Evolutionary conservation across 2,888 invertebrate species (phyloP).

Genomic region (Apotomis turbidana): DNA sequence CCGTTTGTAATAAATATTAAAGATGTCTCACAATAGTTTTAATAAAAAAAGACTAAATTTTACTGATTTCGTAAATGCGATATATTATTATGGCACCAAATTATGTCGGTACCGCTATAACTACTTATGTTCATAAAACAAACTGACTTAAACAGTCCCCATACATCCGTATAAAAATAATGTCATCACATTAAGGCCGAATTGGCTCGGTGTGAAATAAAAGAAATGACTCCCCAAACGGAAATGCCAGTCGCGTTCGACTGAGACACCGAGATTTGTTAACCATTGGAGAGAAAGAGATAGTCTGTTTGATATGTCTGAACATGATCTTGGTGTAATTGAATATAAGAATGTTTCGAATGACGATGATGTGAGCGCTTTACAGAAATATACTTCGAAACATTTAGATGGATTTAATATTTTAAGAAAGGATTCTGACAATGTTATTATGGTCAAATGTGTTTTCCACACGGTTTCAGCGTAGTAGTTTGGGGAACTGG

Average conservation of each 20-base stretch:
- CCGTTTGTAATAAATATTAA: too few relatives aligned
- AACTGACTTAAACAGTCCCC: neutral
- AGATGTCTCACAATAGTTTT: too few relatives aligned
- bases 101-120: too few relatives aligned
- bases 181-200: constrained; percentile 15
- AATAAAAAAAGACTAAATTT: too few relatives aligned
- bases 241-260: constrained; percentile 33
- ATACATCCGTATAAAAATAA: constrained; percentile 4
- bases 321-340: constrained; percentile 23
- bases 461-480: too few relatives aligned
- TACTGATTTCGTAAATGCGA: too few relatives aligned
- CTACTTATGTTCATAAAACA: neutral
- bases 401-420: neutral
- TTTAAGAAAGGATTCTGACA: too few relatives aligned
- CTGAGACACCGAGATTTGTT: constrained; percentile 3
- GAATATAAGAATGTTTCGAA: constrained; percentile 26
- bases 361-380: constrained; percentile 2
- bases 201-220: constrained; percentile 22
- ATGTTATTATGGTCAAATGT: too few relatives aligned
- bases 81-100: too few relatives aligned
- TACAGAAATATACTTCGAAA: neutral
- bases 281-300: constrained; percentile 1
- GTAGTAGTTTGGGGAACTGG: too few relatives aligned
- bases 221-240: constrained; percentile 28
- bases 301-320: constrained; percentile 5